These are phyloP conservation scores for Agonopterix subpropinquella DNA, from an alignment of 2,888 invertebrate genomes.

Conservation along the genomic window DNA sequence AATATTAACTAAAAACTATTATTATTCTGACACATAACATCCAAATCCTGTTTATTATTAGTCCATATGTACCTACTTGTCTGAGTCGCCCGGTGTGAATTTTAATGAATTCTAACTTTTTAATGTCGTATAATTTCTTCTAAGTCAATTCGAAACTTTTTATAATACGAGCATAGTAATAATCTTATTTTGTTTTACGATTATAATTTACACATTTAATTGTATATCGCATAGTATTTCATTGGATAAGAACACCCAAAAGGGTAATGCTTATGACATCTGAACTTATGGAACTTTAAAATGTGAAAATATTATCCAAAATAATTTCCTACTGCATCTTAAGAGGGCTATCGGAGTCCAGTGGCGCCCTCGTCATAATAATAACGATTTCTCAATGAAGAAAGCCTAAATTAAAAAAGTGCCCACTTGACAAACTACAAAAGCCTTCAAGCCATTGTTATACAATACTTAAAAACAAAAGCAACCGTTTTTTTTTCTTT, in stretches of 20 bases:
- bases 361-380: no score
- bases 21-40: conserved; percentile 41
- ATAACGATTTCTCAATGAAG: no score
- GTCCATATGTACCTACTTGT: conserved; percentile 26
- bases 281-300: conserved; percentile 7
- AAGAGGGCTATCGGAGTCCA: no score
- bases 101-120: conserved; percentile 45
- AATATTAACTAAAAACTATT: conserved; percentile 40
- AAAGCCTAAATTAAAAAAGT: no score
- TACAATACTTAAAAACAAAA: no score
- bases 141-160: conserved; percentile 22
- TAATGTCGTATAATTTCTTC: conserved; percentile 29
- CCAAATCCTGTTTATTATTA: conserved; percentile 55
- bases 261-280: conserved; percentile 13
- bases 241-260: conserved; percentile 20
- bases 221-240: conserved; percentile 19
- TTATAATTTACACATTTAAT: conserved; percentile 33
- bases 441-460: no score
- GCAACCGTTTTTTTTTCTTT: no score
- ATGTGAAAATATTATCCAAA: conserved; percentile 2
- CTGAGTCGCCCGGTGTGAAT: conserved; percentile 54
- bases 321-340: not conserved
- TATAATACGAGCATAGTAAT: conserved; percentile 32
- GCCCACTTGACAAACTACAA: no score
- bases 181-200: conserved; percentile 42